A percentile compares a stretch with the other conserved stretches of the same genome.
Evolutionary conservation across 2,113 vertebrate species (phyloP).

Genomic region (Calonectris borealis): DNA sequence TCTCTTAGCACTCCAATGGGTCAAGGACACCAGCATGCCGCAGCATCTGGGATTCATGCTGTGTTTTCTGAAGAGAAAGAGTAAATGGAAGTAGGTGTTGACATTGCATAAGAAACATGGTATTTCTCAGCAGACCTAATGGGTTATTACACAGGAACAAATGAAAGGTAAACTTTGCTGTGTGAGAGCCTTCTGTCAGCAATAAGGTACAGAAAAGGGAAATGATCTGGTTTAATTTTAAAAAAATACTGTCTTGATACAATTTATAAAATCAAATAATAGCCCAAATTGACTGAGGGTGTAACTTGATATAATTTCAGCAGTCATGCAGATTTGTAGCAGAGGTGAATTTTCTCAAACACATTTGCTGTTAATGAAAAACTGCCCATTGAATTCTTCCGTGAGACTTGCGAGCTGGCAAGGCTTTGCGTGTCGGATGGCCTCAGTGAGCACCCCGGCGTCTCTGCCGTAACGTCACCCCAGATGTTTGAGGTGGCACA

Average conservation of each 20-base stretch:
- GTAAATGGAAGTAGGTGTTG: slow-evolving; percentile 59
- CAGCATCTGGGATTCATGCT: slow-evolving; percentile 56
- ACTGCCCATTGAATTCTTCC: neutral
- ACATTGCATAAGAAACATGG: slow-evolving; percentile 42
- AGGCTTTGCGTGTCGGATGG: accelerated
- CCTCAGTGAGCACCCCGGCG: accelerated
- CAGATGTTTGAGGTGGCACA: neutral
- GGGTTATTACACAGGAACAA: slow-evolving; percentile 55
- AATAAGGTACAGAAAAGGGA: neutral
- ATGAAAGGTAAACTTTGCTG: slow-evolving; percentile 58
- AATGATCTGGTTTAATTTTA: neutral
- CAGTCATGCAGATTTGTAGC: neutral
- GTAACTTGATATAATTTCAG: neutral
- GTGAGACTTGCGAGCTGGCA: accelerated
- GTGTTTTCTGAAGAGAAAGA: slow-evolving; percentile 41
- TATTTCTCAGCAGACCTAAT: slow-evolving; percentile 44
- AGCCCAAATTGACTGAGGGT: neutral
- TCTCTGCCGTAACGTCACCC: neutral
- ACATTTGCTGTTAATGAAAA: neutral
- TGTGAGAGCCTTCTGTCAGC: neutral
- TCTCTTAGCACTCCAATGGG: neutral
- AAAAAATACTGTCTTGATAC: neutral
- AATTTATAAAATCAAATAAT: slow-evolving; percentile 36
- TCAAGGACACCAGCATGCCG: slow-evolving; percentile 44
- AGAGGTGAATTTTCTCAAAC: neutral